A percentile compares a stretch with the other conserved stretches of the same genome.
Conservation (phyloP, 2,797 vertebrate genomes). For the Lutjanus campechanus region DNA sequence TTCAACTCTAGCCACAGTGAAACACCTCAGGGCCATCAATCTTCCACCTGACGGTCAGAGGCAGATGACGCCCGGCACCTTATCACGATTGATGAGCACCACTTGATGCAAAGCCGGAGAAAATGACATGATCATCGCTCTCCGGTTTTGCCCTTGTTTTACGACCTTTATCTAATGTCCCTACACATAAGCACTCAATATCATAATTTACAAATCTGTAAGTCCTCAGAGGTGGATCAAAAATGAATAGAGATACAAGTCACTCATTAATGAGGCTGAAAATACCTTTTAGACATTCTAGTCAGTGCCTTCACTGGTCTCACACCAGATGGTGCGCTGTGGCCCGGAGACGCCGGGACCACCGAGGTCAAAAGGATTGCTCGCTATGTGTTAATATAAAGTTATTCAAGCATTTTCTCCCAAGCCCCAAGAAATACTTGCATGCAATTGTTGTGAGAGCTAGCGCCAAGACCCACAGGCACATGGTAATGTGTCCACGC, state of each 20-base stretch:
- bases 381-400: constrained; percentile 39
- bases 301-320: constrained; percentile 3
- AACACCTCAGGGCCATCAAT: constrained; percentile 63
- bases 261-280: constrained; percentile 9
- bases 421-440: constrained; percentile 35
- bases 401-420: constrained; percentile 44
- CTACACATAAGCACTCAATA: constrained; percentile 12
- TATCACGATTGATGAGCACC: constrained; percentile 70
- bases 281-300: constrained; percentile 12
- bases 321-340: constrained; percentile 32
- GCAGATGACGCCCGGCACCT: constrained; percentile 57
- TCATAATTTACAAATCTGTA: constrained; percentile 32
- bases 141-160: constrained; percentile 64
- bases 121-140: constrained; percentile 64
- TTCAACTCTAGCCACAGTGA: constrained; percentile 52
- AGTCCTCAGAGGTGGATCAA: constrained; percentile 7
- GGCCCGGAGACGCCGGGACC: constrained; percentile 25
- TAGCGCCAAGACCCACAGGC: constrained; percentile 47
- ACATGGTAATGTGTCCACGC: constrained; percentile 40
- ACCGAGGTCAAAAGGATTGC: constrained; percentile 45
- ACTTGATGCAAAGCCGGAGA: constrained; percentile 59
- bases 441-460: constrained; percentile 47
- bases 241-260: not conserved
- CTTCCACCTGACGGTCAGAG: constrained; percentile 64
- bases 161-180: constrained; percentile 50